Evolutionary conservation across 2,797 vertebrate genomes (phyloP), one percentile per base, ranked within the genome.

Genomic region (Cynopterus sphinx): DNA sequence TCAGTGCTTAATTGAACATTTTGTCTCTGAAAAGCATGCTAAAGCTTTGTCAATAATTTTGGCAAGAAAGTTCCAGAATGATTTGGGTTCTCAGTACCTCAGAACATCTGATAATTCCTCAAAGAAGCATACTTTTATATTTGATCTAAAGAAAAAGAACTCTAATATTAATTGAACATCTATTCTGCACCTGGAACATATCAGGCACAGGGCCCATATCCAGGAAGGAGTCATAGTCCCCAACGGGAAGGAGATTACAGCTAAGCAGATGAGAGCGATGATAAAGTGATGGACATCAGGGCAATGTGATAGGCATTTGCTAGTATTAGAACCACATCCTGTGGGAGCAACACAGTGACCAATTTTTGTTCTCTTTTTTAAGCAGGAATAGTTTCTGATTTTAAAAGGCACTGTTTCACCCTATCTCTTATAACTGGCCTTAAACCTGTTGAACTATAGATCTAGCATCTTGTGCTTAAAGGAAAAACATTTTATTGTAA

Each of bases 261-360:
- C 1, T 6, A 21, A 61, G 68, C 1, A 15, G 6, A 15, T 7
- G 22, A n/a, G 5, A 9, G 31, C 12, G 26, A 16, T 4, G 7
- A 49, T 43, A 75, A 70, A 33, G 15, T n/a, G 2, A 17, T 22
- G 15, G 12, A 36, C 31, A 0, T 6, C 15, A 5, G 13, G 8
- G 17, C 19, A 26, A 6, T 0, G 19, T 3, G 19, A 28, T 36
- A 8, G 0, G 36, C 9, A 10, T 57, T 75, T 43, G 15, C 55
- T 11, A 17, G 15, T 15, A 1, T 16, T n/a, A 51, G 74, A 43
- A 9, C 51, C 3, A 9, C 11, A 0, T 65, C 24, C 36, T 9
- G 0, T 5, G 13, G 26, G 57, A 65, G 8, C 33, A 53, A 21
- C 0, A 3, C 26, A 79, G 26, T 31, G 26, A 61, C 33, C 26